Evolutionary conservation across 2,888 invertebrate genomes (phyloP), one percentile per base, ranked within the genome.

Genomic region (Willowsia nigromaculata): DNA sequence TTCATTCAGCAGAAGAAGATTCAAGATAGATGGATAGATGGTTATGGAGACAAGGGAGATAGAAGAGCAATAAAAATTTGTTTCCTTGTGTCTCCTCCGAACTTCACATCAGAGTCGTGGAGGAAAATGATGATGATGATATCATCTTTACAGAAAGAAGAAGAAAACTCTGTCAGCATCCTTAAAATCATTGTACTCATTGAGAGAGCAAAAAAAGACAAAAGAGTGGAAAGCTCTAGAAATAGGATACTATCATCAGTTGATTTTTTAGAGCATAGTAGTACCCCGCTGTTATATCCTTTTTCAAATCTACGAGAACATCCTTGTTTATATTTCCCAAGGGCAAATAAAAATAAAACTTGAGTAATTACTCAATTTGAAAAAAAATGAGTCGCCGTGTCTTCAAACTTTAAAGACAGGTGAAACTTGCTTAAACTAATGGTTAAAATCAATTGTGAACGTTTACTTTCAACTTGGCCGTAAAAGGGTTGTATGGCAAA

Each of bases 81-180:
- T 22, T 56, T 80, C 40, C 80, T 80, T 80, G 80, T 80, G n/a
- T n/a, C n/a, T n/a, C n/a, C 80, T 80, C 59, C 25, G 59, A 76
- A 25, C 37, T 56, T 40, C 80, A 25, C 40, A 40, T 59, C 56
- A 80, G 40, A 80, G 53, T 78, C 37, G 37, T 56, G 37, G 25
- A n/a, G n/a, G n/a, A n/a, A n/a, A n/a, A n/a, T n/a, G 1, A 50
- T n/a, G 33, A 3, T 30, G 27, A 40, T 6, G 50, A 25, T n/a
- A 76, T 76, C 47, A 76, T 9, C 50, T 50, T 43, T 13, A 22
- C 3, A 37, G 37, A 1, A 56, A 56, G 18, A 53, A 65, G 40
- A 40, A 33, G 62, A 33, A 33, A 43, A 71, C 13, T 71, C 71
- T 71, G 71, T 71, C 43, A 43, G 71, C 43, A 71, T 71, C 71